These are phyloP conservation scores for Octomys mimax DNA, from an alignment of 2,797 vertebrate genomes.

Conservation along the genomic window DNA sequence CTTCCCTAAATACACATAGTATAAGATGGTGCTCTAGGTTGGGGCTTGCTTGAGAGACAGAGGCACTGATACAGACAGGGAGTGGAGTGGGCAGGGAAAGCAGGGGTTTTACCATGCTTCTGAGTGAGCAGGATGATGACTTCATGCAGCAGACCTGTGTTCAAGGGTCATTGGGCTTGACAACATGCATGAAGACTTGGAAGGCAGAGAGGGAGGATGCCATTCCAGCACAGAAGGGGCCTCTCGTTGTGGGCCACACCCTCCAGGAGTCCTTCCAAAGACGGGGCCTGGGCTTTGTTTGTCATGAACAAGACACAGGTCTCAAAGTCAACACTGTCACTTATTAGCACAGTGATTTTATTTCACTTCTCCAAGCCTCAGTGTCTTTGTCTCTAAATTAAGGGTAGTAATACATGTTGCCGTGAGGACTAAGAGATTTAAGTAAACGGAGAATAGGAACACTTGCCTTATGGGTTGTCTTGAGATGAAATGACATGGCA, in stretches of 20 bases:
- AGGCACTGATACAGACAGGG: background rate
- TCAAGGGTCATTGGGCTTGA: background rate
- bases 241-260: background rate
- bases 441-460: background rate
- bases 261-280: background rate
- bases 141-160: background rate
- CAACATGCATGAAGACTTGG: background rate
- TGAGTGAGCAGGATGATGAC: background rate
- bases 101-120: background rate
- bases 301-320: background rate
- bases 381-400: conserved; percentile 17
- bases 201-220: background rate
- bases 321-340: background rate
- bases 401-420: background rate
- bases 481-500: background rate
- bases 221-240: background rate
- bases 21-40: background rate
- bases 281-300: background rate
- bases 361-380: background rate
- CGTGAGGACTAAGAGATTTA: background rate
- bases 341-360: background rate
- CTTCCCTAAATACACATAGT: background rate
- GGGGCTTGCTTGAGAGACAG: background rate
- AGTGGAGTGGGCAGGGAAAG: background rate
- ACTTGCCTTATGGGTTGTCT: background rate